Evolutionary conservation across 2,888 invertebrate species (phyloP), one percentile per base, ranked within the genome.

Genomic region (Sphaerophoria taeniata): DNA sequence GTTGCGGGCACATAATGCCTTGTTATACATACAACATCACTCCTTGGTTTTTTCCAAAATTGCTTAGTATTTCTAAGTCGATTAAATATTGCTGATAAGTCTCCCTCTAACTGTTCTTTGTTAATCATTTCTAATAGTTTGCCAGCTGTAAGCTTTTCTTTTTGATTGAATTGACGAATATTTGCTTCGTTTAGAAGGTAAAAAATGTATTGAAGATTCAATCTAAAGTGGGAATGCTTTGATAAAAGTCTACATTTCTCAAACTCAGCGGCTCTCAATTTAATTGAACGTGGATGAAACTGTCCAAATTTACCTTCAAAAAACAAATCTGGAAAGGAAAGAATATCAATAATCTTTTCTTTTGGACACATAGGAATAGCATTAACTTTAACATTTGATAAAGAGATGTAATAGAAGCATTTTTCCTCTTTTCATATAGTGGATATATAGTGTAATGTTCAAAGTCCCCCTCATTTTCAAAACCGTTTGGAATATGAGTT

Each of bases 131-230:
- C 47, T 47, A 47, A n/a, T 47, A 47, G n/a, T n/a, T 47, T 47
- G 4, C 47, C 47, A n/a, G 47, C 47, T 4, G 47, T 47, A 1
- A 47, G 47, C n/a, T 47, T 47, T 47, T 47, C 47, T 47, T 47
- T 47, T n/a, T 47, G 47, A 47, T 47, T 47, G n/a, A 47, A 47
- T n/a, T 47, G 47, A 2, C 47, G 47, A n/a, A 47, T 47, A n/a
- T 47, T 47, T 47, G 47, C 47, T 47, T 47, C 47, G 47, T 47
- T 47, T n/a, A 47, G 47, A 47, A 47, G 47, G n/a, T 47, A 36
- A 36, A 36, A 36, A 6, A 36, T 36, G n/a, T 47, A 47, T n/a
- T 47, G n/a, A 47, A 47, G 47, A 47, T 47, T 47, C 4, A 47
- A 2, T n/a, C 47, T n/a, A n/a, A 47, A 47, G n/a, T 47, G n/a